Base-by-base conservation (phyloP, 1,140 invertebrate genomes). In the Drosophila bipectinata region DNA sequence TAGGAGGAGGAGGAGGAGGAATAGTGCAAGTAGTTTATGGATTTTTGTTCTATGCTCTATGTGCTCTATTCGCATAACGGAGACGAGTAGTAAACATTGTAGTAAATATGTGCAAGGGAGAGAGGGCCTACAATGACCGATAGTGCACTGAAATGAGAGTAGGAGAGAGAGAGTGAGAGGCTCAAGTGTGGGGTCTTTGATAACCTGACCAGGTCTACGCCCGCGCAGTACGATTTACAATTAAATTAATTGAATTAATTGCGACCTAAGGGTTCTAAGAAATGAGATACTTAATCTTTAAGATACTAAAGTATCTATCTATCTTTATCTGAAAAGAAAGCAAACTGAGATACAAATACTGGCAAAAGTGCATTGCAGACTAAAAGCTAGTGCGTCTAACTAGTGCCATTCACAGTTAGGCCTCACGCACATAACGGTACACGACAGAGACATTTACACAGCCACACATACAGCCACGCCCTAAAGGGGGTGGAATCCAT, bases 1-100 rank as follows among this genome's bases (percentile, higher is more conserved):
- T 18, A 18, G 12, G 4, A 9, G n/a, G 15, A 8, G 14, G n/a
- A 7, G 15, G 15, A 7, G 30, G 10, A 10, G 58, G 32, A 52
- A 54, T 62, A 47, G 58, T 72, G 74, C 48, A 81, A 87, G 77
- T 88, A 88, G 83, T 87, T 87, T 87, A 85, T 85, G 74, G 83
- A 88, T 88, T 87, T 87, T 85, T 76, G 32, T 56, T 44, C 54
- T 52, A 56, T 62, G 52, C 57, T 48, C 28, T 28, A 7, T 28
- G 26, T 21, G 21, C 21, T 21, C 21, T 21, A 21, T 72, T 72
- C 63, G 63, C 34, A 21, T 60, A 64, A 64, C 63, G 63, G 28
- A 32, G 63, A 64, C 63, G 63, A 67, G 78, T 87, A 87, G 82
- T 87, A 87, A 87, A 87, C 82, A 87, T 82, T 88, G 83, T 87